Evolutionary conservation across 2,797 vertebrate species (phyloP).

Genomic region (Karalla daura): DNA sequence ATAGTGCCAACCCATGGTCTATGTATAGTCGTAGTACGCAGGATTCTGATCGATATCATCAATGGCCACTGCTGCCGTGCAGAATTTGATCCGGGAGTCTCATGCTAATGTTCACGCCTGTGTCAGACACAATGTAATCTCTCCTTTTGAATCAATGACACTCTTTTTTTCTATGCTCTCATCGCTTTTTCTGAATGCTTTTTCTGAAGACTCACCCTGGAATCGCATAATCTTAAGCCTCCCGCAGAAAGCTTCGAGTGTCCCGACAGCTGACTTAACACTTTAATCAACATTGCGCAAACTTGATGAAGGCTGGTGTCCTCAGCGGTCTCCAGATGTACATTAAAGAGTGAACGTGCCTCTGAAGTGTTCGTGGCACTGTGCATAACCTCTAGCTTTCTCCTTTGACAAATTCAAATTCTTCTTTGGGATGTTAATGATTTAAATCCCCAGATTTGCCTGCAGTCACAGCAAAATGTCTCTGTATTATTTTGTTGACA

Average conservation of each 20-base stretch:
- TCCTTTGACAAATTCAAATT: slow-evolving; percentile 38
- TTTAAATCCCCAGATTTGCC: slow-evolving; percentile 62
- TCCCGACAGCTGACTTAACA: slow-evolving; percentile 39
- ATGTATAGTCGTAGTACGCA: slow-evolving; percentile 57
- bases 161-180: slow-evolving; percentile 65
- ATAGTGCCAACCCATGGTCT: slow-evolving; percentile 58
- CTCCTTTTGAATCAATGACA: slow-evolving; percentile 75
- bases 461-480: slow-evolving; percentile 62
- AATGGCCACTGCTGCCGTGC: slow-evolving; percentile 76
- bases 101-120: slow-evolving; percentile 74
- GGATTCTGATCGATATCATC: slow-evolving; percentile 81
- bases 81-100: slow-evolving; percentile 82
- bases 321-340: slow-evolving; percentile 1
- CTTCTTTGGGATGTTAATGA: slow-evolving; percentile 46
- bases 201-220: slow-evolving; percentile 56
- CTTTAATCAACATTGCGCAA: slow-evolving; percentile 25
- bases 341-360: background rate
- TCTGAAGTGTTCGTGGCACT: background rate
- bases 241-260: slow-evolving; percentile 17
- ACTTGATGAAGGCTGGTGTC: background rate
- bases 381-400: slow-evolving; percentile 13
- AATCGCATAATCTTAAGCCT: slow-evolving; percentile 33
- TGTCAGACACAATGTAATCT: slow-evolving; percentile 82
- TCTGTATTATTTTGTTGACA: slow-evolving; percentile 72
- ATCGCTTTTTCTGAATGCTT: slow-evolving; percentile 52